Percentiles rank a stretch among this genome's conserved stretches.
Evolutionary conservation across 2,797 vertebrate species (phyloP).

Genomic region (Phalanger gymnotis): DNA sequence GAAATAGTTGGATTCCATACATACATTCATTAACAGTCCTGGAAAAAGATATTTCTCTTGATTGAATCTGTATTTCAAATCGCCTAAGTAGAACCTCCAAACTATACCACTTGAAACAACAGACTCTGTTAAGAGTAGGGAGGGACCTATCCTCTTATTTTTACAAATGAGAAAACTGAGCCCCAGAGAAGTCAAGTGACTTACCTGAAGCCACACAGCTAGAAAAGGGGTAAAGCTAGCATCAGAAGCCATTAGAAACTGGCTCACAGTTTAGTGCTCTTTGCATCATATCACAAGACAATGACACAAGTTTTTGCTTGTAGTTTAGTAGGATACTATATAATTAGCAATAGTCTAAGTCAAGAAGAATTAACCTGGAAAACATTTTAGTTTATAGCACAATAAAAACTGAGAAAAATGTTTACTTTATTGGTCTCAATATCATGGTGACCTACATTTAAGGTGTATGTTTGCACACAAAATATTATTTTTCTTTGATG

Average conservation of each 20-base stretch:
- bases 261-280: not conserved
- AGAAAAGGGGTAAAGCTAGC: not conserved
- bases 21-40: not conserved
- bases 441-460: not conserved
- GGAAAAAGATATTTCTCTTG: constrained; percentile 1
- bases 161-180: not conserved
- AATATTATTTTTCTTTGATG: constrained; percentile 39
- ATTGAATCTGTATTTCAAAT: constrained; percentile 2
- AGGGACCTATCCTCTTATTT: not conserved
- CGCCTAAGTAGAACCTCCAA: not conserved
- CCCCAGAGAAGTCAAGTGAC: not conserved
- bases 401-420: not conserved
- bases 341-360: not conserved
- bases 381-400: not conserved
- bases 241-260: not conserved
- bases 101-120: not conserved
- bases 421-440: not conserved
- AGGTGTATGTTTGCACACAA: not conserved
- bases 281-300: not conserved
- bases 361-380: not conserved
- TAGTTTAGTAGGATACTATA: not conserved
- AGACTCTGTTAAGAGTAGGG: not conserved
- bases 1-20: constrained; percentile 39
- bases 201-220: not conserved
- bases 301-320: not conserved